phyloP scores from a whole-genome alignment of 1,140 invertebrate genomes.

The Hyposmocoma kahamanoa region DNA sequence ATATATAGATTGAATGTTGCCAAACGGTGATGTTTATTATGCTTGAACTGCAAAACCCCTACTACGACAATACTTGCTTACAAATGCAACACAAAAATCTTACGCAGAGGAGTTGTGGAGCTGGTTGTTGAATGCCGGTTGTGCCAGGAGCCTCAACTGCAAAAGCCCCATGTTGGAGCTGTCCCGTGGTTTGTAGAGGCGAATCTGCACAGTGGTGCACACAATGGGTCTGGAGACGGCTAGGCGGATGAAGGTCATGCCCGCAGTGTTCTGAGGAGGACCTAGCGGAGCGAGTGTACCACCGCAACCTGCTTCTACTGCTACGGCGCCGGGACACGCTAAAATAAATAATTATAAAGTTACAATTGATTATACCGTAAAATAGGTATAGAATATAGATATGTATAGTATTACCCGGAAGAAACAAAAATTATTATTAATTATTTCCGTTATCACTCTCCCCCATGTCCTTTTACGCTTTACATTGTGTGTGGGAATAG shows the following conservation, averaged over 20 bases:
- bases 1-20: too few species aligned
- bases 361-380: too few species aligned
- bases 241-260: conserved; percentile 89
- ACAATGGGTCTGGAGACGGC: conserved; percentile 88
- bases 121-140: conserved; percentile 74
- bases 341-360: conserved; percentile 14
- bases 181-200: conserved; percentile 88
- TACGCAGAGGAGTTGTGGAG: not conserved
- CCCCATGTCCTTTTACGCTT: too few species aligned
- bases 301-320: conserved; percentile 81
- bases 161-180: conserved; percentile 90
- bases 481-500: too few species aligned
- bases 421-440: too few species aligned
- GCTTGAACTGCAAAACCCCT: too few species aligned
- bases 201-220: conserved; percentile 76
- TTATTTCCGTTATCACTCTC: too few species aligned
- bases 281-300: conserved; percentile 70
- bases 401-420: too few species aligned
- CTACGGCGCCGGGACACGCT: conserved; percentile 93
- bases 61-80: too few species aligned
- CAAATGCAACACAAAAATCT: too few species aligned
- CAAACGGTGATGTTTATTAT: too few species aligned
- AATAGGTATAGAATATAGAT: too few species aligned
- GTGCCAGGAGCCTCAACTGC: conserved; percentile 89
- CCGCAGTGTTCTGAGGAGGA: conserved; percentile 82